Evolutionary conservation across 1,140 invertebrate species (phyloP), one percentile per base, ranked within the genome.

Genomic region (Papilio polyxenes): DNA sequence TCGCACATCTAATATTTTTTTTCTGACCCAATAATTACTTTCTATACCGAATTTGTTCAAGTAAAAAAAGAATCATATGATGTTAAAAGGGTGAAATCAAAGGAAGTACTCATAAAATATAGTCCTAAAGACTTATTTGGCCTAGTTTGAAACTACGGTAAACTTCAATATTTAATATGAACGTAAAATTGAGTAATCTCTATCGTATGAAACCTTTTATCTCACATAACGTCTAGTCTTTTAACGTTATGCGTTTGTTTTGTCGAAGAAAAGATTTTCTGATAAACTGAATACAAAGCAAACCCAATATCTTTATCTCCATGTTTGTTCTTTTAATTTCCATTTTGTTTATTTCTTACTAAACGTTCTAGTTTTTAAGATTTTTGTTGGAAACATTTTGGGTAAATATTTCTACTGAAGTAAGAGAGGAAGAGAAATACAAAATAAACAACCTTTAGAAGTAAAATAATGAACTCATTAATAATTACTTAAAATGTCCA

Each of bases 21-120:
- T 72, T 72, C 62, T 15, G 65, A 15, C 31, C 62, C 31, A 23
- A 65, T 23, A 31, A 65, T 65, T 65, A 65, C 11, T 72, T 37
- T 72, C 65, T 72, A 72, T 65, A 31, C 31, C 13, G 31, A 15
- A 72, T 72, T 72, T 13, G 65, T 72, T 37, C 65, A 72, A 37
- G 31, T 40, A 31, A 53, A 53, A 53, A 13, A 72, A 40, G 56
- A 59, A 37, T 72, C 65, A 37, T 15, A 1, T 6, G 4, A 72
- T 40, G 31, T 37, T 72, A 72, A 72, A 37, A 72, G 23, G 65
- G 31, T 72, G 7, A 31, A 8, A 65, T 5, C 3, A 20, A 65
- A n/a, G n/a, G n/a, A n/a, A 31, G n/a, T 9, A 31, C 0, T 4
- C 3, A 31, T 5, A 20, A 10, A 20, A 5, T 62, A 62, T 62